These are phyloP conservation scores for Salminus brasiliensis DNA, from an alignment of 2,113 vertebrate species.

Conservation along the genomic window DNA sequence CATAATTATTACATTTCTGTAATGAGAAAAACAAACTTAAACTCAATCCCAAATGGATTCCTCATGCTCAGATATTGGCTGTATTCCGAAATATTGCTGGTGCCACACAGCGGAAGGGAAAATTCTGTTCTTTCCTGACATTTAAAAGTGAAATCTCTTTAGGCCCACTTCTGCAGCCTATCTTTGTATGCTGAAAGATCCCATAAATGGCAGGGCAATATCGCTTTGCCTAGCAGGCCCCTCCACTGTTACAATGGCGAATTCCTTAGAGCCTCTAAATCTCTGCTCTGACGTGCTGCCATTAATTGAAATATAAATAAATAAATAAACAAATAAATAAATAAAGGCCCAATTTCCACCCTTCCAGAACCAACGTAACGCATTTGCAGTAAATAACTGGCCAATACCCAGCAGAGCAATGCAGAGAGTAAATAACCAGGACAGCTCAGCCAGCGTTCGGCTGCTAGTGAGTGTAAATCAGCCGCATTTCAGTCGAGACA, in stretches of 20 bases:
- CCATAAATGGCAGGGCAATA: conserved; percentile 35
- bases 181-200: conserved; percentile 49
- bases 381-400: conserved; percentile 63
- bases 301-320: conserved; percentile 50
- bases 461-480: conserved; percentile 68
- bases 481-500: conserved; percentile 64
- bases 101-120: conserved; percentile 33
- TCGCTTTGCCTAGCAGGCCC: conserved; percentile 32
- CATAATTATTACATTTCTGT: conserved; percentile 9
- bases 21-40: conserved; percentile 18
- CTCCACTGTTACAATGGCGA: conserved; percentile 26
- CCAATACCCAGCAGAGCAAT: conserved; percentile 59
- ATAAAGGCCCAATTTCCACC: conserved; percentile 45
- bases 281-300: conserved; percentile 34
- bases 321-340: conserved; percentile 48
- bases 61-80: conserved; percentile 31
- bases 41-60: conserved; percentile 15
- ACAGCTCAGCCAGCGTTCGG: conserved; percentile 55
- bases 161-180: conserved; percentile 27
- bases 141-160: conserved; percentile 49
- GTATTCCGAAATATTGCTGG: conserved; percentile 19
- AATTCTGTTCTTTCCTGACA: conserved; percentile 38
- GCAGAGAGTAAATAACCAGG: conserved; percentile 63
- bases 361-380: conserved; percentile 51
- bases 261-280: conserved; percentile 52